phyloP scores from a whole-genome alignment of 2,113 vertebrate species.

The Ptilonorhynchus violaceus region DNA sequence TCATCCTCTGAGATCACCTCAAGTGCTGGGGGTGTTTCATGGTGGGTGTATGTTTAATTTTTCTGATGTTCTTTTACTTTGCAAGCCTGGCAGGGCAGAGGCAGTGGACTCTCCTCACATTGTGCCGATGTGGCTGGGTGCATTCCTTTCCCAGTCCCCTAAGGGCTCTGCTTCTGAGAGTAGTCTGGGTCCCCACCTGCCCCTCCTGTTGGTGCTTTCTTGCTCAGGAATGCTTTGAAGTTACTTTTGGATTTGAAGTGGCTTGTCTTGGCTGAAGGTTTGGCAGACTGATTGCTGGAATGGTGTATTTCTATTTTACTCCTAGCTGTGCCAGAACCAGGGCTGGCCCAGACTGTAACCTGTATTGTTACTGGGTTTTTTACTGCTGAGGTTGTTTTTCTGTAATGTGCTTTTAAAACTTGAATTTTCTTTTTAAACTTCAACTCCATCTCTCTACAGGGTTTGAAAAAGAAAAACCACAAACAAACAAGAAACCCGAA shows the following conservation, averaged over 20 bases:
- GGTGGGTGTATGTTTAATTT: neutral
- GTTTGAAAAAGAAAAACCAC: neutral
- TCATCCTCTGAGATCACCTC: neutral
- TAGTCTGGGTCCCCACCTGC: neutral
- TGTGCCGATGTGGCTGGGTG: neutral
- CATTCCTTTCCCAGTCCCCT: neutral
- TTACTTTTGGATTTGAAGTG: conserved; percentile 2
- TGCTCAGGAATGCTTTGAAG: conserved; percentile 51
- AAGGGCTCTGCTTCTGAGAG: neutral
- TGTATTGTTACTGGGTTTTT: neutral
- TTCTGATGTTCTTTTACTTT: neutral
- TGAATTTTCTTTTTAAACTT: neutral
- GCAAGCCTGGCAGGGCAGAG: neutral
- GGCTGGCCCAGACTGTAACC: neutral
- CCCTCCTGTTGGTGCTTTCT: neutral
- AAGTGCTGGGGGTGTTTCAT: neutral
- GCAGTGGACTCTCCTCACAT: neutral
- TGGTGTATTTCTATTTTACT: neutral
- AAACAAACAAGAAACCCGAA: neutral
- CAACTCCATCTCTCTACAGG: neutral
- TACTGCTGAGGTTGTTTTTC: neutral
- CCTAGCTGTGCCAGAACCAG: neutral
- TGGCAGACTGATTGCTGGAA: conserved; percentile 16
- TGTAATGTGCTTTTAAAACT: neutral
- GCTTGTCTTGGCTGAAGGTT: conserved; percentile 26